Conservation (phyloP, 2,888 invertebrate species). For the Mesodorylaimus sp. region DNA sequence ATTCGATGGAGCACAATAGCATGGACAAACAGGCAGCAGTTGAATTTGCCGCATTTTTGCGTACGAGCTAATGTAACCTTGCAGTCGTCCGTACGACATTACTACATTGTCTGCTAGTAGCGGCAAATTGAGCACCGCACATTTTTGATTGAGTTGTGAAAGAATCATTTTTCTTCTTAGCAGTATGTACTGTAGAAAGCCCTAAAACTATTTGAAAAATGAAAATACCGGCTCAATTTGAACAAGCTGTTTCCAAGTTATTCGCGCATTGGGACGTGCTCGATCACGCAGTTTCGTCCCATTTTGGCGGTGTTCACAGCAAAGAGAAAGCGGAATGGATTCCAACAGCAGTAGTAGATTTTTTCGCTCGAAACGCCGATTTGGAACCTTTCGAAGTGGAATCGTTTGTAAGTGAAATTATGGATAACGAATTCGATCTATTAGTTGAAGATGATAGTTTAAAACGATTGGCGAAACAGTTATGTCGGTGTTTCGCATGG, state of each 20-base stretch:
- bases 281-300: neutral
- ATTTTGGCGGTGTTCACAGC: neutral
- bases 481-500: neutral
- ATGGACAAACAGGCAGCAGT: too few relatives aligned
- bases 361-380: neutral
- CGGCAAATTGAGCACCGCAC: too few relatives aligned
- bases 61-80: too few relatives aligned
- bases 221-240: too few relatives aligned
- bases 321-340: neutral
- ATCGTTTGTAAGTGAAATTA: neutral
- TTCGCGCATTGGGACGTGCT: neutral
- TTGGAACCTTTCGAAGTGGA: neutral
- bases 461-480: neutral
- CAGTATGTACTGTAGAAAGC: too few relatives aligned
- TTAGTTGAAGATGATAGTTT: neutral
- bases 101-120: too few relatives aligned
- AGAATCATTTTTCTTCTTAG: too few relatives aligned
- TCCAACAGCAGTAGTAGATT: neutral
- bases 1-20: too few relatives aligned
- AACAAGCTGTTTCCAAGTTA: neutral
- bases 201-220: too few relatives aligned
- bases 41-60: too few relatives aligned
- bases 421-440: conserved; percentile 4
- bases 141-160: too few relatives aligned
- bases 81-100: too few relatives aligned